Base-by-base conservation (phyloP, 2,797 vertebrate species). In the Argya squamiceps region DNA sequence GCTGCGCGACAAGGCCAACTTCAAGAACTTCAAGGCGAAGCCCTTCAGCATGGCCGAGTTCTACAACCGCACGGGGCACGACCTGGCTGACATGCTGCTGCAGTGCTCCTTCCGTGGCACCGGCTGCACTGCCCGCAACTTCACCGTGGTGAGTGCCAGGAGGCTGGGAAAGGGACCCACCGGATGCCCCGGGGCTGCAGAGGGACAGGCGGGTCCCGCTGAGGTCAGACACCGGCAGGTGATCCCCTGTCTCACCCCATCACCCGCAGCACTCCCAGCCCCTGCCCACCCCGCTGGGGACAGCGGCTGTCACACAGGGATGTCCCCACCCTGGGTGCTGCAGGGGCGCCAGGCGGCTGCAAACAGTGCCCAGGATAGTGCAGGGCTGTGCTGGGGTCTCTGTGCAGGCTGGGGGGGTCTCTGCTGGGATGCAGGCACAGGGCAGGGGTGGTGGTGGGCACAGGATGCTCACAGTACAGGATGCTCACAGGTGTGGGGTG, bases 31-130 rank as follows among this genome's bases (percentile, higher is more conserved):
- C 97, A 99, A 98, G 93, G 98, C 99, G 43, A 98, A 98, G 89
- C 98, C 98, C 93, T 99, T 99, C 98, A 99, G 98, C 98, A 99
- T 99, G 99, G 98, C 98, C 43, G 99, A 99, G 93, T 99, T 99
- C 97, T 99, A 99, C 96, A 98, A 99, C 97, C 98, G 99, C 56
- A 99, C 99, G 1, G 99, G 99, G 79, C 99, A 99, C 69, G 98
- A 98, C 97, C 98, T 99, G 95, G 82, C 85, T 4, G 99, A 99
- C 12, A 99, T 99, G 99, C 98, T 99, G 36, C 98, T 99, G 89
- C 98, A 98, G 97, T 99, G 99, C 97, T 99, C 98, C 95, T 99
- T 99, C 95, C 98, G 98, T 6, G 99, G 99, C 71, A 93, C 98
- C 80, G 95, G 97, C 39, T 99, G 99, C 97, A 95, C 94, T 9